Evolutionary conservation across 2,888 invertebrate species (phyloP).

Genomic region (Trisateles emortualis): DNA sequence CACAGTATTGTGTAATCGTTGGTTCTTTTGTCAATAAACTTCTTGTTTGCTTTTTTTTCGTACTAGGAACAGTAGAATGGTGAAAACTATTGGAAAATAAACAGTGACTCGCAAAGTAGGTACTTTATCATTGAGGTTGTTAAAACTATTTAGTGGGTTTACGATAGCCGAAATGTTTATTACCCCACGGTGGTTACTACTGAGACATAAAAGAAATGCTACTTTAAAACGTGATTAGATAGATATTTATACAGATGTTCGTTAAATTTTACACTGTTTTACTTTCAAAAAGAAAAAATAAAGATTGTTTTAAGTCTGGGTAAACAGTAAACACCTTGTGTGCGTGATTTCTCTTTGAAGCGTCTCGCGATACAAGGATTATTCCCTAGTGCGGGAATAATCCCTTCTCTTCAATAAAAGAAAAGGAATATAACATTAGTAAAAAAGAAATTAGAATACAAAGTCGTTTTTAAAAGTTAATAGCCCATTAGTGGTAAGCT

Average conservation of each 20-base stretch:
- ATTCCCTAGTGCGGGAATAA: too few species aligned
- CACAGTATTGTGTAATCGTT: constrained; percentile 9
- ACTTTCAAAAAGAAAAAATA: too few species aligned
- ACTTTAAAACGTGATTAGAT: not conserved
- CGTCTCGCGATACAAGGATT: too few species aligned
- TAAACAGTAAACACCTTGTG: too few species aligned
- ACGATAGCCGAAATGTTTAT: constrained; percentile 1
- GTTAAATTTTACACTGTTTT: not conserved
- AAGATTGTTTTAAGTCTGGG: too few species aligned
- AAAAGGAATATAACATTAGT: too few species aligned
- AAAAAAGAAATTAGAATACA: constrained; percentile 30
- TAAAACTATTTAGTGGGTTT: constrained; percentile 1
- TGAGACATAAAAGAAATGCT: not conserved
- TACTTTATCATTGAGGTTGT: not conserved
- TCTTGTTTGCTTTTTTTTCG: not conserved
- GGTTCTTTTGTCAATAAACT: constrained; percentile 1
- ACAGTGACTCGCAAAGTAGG: not conserved
- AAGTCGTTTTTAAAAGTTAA: constrained; percentile 40
- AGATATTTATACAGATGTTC: constrained; percentile 1
- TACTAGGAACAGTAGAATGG: not conserved
- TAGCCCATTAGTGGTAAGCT: constrained; percentile 45
- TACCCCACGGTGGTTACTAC: not conserved
- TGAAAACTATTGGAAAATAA: not conserved
- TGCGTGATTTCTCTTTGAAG: too few species aligned
- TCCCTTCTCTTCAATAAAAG: too few species aligned